These are phyloP conservation scores for Bradypodion ventrale DNA, from an alignment of 2,797 vertebrate genomes.

Conservation along the genomic window DNA sequence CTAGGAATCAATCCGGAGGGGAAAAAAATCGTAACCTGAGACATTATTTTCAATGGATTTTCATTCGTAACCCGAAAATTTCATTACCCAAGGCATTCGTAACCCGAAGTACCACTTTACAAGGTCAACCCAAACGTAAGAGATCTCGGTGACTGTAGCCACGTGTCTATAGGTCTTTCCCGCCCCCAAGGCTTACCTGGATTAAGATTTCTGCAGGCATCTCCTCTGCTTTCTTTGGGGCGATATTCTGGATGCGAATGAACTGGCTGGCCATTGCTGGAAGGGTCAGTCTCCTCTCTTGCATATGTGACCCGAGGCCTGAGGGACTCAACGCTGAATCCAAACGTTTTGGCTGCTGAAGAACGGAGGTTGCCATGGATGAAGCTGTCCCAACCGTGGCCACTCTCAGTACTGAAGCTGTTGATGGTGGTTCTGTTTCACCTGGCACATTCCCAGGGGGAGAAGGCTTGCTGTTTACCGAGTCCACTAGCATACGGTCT, in stretches of 20 bases:
- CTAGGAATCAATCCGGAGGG: no score
- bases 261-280: constrained; percentile 77
- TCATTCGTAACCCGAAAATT: no score
- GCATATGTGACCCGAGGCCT: constrained; percentile 66
- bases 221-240: constrained; percentile 80
- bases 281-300: constrained; percentile 74
- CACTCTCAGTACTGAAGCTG: constrained; percentile 72
- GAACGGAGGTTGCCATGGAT: constrained; percentile 70
- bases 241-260: constrained; percentile 84
- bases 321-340: constrained; percentile 75
- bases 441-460: constrained; percentile 68
- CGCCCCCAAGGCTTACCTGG: constrained; percentile 77
- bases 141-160: no score
- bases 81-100: no score
- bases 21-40: no score
- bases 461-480: constrained; percentile 79
- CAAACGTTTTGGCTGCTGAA: constrained; percentile 74
- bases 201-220: constrained; percentile 80
- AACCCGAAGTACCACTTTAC: no score
- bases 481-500: constrained; percentile 88
- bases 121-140: no score
- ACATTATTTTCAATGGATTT: no score
- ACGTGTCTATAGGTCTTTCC: not conserved
- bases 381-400: constrained; percentile 68
- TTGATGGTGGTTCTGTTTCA: constrained; percentile 72